Percentiles rank a stretch among this genome's conserved stretches.
Evolutionary conservation across 2,797 vertebrate species (phyloP).

Genomic region (Sphenodon punctatus): DNA sequence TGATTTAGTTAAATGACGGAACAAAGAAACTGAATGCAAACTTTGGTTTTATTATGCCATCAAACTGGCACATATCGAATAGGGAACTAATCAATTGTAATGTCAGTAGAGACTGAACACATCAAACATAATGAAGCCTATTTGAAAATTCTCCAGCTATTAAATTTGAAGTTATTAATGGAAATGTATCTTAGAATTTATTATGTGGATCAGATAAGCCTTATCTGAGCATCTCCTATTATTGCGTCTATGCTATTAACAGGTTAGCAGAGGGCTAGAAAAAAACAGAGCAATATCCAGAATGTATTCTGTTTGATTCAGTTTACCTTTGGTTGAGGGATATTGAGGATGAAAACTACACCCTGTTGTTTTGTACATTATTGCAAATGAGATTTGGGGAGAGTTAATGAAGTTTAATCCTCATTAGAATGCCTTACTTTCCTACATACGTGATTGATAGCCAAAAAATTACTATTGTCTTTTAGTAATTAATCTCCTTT

Average conservation of each 20-base stretch:
- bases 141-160: too few relatives aligned
- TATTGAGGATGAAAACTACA: slow-evolving; percentile 1
- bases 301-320: neutral
- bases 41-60: too few relatives aligned
- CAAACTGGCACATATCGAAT: too few relatives aligned
- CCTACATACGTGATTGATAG: slow-evolving; percentile 40
- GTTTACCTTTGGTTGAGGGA: slow-evolving; percentile 18
- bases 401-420: slow-evolving; percentile 53
- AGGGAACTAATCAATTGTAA: too few relatives aligned
- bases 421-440: slow-evolving; percentile 34
- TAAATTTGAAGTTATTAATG: too few relatives aligned
- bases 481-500: slow-evolving; percentile 66
- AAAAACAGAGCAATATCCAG: neutral
- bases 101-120: too few relatives aligned
- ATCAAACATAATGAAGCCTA: too few relatives aligned
- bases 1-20: too few relatives aligned
- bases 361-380: slow-evolving; percentile 3
- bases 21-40: too few relatives aligned
- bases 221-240: neutral
- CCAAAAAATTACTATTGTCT: slow-evolving; percentile 34
- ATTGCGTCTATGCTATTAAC: neutral
- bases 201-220: too few relatives aligned
- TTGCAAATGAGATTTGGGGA: slow-evolving; percentile 32
- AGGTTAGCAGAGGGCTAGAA: neutral
- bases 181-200: too few relatives aligned